Evolutionary conservation across 2,797 vertebrate genomes (phyloP).

Genomic region (Ptychadena robeensis): DNA sequence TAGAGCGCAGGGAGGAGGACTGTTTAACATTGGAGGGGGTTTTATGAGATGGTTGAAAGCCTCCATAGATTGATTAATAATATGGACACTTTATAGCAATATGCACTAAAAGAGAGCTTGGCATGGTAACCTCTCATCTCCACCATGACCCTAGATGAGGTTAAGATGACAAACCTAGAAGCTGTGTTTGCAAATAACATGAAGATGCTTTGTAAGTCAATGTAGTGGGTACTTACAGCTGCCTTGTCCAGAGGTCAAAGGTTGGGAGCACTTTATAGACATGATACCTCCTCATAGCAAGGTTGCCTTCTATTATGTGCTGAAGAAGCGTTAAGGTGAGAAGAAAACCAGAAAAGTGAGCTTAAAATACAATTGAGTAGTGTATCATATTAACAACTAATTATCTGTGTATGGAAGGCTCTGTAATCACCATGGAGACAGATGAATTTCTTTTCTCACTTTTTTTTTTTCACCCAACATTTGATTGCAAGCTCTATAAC

Average conservation of each 20-base stretch:
- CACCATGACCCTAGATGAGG: not conserved
- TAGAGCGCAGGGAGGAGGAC: slow-evolving; percentile 64
- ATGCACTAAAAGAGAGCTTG: not conserved
- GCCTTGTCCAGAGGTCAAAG: not conserved
- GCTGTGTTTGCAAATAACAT: not conserved
- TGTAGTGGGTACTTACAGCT: not conserved
- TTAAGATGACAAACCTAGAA: not conserved
- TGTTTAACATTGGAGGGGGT: slow-evolving; percentile 56
- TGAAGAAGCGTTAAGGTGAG: not conserved
- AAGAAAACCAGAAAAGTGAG: not conserved
- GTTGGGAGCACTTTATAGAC: not conserved
- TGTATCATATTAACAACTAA: slow-evolving; percentile 48
- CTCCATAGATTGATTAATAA: slow-evolving; percentile 61
- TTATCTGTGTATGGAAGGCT: slow-evolving; percentile 26
- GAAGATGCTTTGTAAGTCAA: not conserved
- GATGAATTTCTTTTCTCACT: slow-evolving; percentile 13
- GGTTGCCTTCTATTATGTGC: not conserved
- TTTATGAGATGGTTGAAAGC: slow-evolving; percentile 63
- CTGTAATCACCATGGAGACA: slow-evolving; percentile 39
- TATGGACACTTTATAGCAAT: slow-evolving; percentile 29
- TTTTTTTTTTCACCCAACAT: not conserved
- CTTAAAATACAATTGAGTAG: not conserved
- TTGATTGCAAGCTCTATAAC: slow-evolving; percentile 42
- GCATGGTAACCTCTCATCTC: not conserved
- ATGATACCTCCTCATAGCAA: not conserved